Base-by-base conservation (phyloP, 2,797 vertebrate species). In the Tapera naevia region DNA sequence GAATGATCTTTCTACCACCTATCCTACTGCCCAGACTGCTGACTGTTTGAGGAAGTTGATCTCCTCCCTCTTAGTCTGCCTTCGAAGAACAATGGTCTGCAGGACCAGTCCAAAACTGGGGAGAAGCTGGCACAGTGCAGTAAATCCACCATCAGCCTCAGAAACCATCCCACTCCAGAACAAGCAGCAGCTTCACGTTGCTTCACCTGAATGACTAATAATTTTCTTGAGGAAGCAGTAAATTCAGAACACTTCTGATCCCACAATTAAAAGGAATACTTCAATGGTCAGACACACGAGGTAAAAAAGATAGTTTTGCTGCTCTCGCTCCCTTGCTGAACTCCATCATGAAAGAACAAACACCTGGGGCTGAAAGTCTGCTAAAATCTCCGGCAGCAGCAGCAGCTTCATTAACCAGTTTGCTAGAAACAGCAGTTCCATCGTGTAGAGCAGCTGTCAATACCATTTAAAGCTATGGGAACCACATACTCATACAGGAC, bases 121-220 rank as follows among this genome's bases (percentile, higher is more conserved):
- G 53, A 56, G 5, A 12, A 0, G 19, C 18, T 6, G 25, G 66
- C 9, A 64, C 62, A 24, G 11, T 7, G n/a, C 53, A 82, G 1
- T 15, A 72, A 43, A 81, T 33, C 75, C 65, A 39, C 50, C 17
- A 12, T 7, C 54, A n/a, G 12, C 10, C 54, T 71, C n/a, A 28
- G 50, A 54, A 69, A 69, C 11, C 22, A 17, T 27, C 62, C 33
- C 21, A 8, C 21, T n/a, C 37, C 53, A 61, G 9, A 75, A 62
- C 0, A 0, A 62, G 72, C 4, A 0, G 32, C 30, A 78, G 24
- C 64, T 72, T 50, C 69, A 37, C 0, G 1, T 5, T n/a, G 50
- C 41, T 78, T 61, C 70, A 61, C 32, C 54, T 33, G 25, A 72
- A 46, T 13, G 17, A 74, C n/a, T 69, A 60, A 56, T 17, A 13